Evolutionary conservation across 2,888 invertebrate species (phyloP), one percentile per base, ranked within the genome.

Genomic region (Mythimna lalbum): DNA sequence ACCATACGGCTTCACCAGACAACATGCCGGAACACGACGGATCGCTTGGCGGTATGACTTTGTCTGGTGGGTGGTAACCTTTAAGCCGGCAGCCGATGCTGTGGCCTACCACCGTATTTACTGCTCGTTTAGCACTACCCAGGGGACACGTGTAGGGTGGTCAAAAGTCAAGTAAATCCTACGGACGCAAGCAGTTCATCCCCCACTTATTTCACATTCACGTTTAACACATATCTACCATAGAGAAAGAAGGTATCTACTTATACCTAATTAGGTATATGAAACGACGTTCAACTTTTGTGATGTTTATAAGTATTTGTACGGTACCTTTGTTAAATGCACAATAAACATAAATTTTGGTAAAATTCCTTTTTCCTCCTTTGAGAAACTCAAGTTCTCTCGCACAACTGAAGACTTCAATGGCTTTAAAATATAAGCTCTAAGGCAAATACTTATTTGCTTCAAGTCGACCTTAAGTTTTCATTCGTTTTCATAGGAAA

Each of bases 131-230:
- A n/a, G n/a, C n/a, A n/a, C n/a, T n/a, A n/a, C n/a, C n/a, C n/a
- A n/a, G n/a, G n/a, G n/a, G n/a, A n/a, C n/a, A n/a, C n/a, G n/a
- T n/a, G n/a, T n/a, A n/a, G n/a, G n/a, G n/a, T n/a, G n/a, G n/a
- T n/a, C n/a, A n/a, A n/a, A n/a, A n/a, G n/a, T n/a, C n/a, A n/a
- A n/a, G n/a, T n/a, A n/a, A n/a, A n/a, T n/a, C n/a, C n/a, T n/a
- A n/a, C n/a, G n/a, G n/a, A n/a, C n/a, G n/a, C n/a, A n/a, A n/a
- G n/a, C n/a, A n/a, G n/a, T n/a, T n/a, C n/a, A n/a, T n/a, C n/a
- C n/a, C n/a, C n/a, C n/a, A n/a, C n/a, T n/a, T 59, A 39, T 52
- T 65, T 71, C 73, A 73, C 69, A 76, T 80, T 73, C 71, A 83
- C 73, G 17, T 43, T 19, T 43, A 43, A 43, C 6, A 17, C 1